A percentile compares a stretch with the other conserved stretches of the same genome.
Conservation (phyloP, 1,140 invertebrate species). For the Brachionus plicatilis region DNA sequence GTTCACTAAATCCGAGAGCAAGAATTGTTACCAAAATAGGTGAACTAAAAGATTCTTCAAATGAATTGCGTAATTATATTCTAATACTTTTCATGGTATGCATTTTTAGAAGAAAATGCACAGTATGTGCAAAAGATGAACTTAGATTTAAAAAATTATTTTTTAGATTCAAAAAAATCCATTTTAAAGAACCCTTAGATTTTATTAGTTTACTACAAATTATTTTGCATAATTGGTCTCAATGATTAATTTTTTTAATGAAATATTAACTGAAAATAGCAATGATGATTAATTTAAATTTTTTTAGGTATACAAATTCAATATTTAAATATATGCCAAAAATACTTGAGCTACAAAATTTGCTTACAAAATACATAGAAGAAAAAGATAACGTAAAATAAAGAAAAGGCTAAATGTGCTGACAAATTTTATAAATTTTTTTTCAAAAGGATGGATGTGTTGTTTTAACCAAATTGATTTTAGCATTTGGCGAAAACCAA, state of each 20-base stretch:
- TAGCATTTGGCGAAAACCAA: slow-evolving; percentile 33
- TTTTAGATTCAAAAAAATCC: no score
- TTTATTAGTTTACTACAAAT: neutral
- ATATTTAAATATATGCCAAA: slow-evolving; percentile 35
- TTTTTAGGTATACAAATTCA: slow-evolving; percentile 13
- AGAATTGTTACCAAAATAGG: no score
- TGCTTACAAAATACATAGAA: slow-evolving; percentile 28
- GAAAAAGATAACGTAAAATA: slow-evolving; percentile 18
- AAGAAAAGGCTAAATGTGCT: neutral
- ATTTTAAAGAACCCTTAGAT: no score
- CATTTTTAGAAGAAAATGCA: no score
- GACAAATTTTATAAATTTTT: neutral
- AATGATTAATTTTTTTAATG: neutral
- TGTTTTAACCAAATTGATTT: slow-evolving; percentile 26
- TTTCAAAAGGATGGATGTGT: slow-evolving; percentile 11
- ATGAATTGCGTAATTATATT: no score
- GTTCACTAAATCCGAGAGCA: no score
- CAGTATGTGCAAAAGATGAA: no score
- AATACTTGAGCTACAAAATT: slow-evolving; percentile 5
- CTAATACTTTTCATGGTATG: no score
- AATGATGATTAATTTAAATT: neutral
- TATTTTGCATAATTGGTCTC: neutral
- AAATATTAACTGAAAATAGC: no score
- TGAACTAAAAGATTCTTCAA: no score
- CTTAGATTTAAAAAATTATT: no score